These are phyloP conservation scores for Platerodrilus igneus DNA, from an alignment of 2,888 invertebrate species.

Conservation along the genomic window DNA sequence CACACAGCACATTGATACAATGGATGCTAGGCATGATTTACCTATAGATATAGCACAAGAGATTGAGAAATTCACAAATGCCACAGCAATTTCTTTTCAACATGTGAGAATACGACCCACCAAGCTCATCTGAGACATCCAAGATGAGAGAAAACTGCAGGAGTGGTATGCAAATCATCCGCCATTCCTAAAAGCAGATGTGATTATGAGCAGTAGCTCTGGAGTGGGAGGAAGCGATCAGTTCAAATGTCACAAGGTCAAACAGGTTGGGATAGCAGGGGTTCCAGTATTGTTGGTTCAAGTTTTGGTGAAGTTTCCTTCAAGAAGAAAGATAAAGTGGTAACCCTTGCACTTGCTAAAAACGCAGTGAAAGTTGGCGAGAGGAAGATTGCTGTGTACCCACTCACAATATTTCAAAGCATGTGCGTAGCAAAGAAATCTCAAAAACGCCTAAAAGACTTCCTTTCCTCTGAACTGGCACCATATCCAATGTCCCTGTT, in stretches of 20 bases:
- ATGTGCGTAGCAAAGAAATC: slow-evolving; percentile 4
- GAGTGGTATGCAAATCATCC: slow-evolving; percentile 5
- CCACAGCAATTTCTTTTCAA: no score
- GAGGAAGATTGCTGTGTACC: no score
- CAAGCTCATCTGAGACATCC: no score
- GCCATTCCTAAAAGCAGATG: background rate
- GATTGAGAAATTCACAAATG: no score
- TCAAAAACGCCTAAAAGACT: slow-evolving; percentile 1
- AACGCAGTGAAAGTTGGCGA: slow-evolving; percentile 3
- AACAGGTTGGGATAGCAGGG: slow-evolving; percentile 3
- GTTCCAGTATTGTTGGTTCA: background rate
- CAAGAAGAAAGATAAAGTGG: slow-evolving; percentile 3
- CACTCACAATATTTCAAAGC: no score
- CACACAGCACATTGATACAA: no score
- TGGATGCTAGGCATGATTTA: no score
- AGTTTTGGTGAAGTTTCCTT: slow-evolving; percentile 6
- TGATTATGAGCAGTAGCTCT: slow-evolving; percentile 5
- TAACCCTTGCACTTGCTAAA: slow-evolving; percentile 4
- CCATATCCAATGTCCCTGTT: slow-evolving; percentile 3
- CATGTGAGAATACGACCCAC: no score
- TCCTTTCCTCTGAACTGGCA: background rate
- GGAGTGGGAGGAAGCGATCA: background rate
- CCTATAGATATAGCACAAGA: no score
- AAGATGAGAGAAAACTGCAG: slow-evolving; percentile 4
- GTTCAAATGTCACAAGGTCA: slow-evolving; percentile 3